phyloP scores from a whole-genome alignment of 30 jellyfish, hydroid and myxozoan species.

The Hydra vulgaris region DNA sequence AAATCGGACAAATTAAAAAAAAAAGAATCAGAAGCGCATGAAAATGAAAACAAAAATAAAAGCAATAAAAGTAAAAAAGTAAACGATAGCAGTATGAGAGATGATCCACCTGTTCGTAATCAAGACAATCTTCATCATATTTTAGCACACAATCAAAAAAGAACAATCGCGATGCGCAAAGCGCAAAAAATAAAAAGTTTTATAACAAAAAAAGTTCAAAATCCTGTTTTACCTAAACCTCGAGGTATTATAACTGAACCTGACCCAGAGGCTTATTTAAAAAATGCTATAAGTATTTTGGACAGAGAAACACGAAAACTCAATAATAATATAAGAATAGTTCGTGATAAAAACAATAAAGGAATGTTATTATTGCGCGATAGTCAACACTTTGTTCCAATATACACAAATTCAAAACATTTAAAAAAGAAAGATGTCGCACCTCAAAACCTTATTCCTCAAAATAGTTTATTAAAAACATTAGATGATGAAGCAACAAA shows the following conservation, averaged over 20 bases:
- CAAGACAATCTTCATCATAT: no score
- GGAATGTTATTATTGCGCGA: neutral
- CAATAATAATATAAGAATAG: neutral
- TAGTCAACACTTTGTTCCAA: neutral
- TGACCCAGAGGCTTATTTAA: neutral
- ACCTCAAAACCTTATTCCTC: neutral
- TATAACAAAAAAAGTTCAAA: neutral
- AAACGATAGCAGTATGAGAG: neutral
- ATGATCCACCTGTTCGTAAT: no score
- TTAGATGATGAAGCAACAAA: constrained; percentile 1
- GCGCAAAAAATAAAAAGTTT: no score
- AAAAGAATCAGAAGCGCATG: neutral
- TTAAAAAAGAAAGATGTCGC: neutral
- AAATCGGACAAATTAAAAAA: neutral
- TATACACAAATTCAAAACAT: neutral
- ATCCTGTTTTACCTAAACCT: neutral
- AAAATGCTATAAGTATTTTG: neutral
- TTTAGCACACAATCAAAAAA: no score
- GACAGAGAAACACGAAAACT: neutral
- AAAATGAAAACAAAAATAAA: no score
- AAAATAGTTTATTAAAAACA: neutral
- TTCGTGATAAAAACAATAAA: neutral
- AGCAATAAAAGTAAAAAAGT: no score
- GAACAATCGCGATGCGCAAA: no score
- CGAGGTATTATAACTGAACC: neutral